Conservation (phyloP, 2,113 vertebrate genomes). For the Charadrius vociferus region DNA sequence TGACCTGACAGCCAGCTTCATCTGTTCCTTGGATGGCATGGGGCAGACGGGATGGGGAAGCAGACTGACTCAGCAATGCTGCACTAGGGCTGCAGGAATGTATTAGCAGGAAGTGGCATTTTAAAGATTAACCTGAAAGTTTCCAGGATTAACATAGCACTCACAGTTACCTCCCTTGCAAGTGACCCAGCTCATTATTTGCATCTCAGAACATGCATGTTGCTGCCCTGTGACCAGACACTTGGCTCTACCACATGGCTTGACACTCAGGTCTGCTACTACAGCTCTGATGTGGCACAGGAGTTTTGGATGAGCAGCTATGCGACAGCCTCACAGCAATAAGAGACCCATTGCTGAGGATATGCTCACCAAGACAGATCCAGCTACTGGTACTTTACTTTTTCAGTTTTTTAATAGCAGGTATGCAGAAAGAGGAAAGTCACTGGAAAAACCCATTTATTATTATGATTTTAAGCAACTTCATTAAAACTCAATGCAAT, state of each 20-base stretch:
- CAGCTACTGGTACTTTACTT: not conserved
- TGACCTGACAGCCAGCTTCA: not conserved
- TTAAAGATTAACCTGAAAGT: not conserved
- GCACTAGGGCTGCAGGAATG: not conserved
- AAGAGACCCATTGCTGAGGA: not conserved
- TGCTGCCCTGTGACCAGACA: not conserved
- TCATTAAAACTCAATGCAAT: not conserved
- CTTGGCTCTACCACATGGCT: not conserved
- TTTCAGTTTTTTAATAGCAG: not conserved
- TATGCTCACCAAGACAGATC: not conserved
- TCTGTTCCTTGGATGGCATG: not conserved
- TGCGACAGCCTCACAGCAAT: not conserved
- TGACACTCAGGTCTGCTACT: not conserved
- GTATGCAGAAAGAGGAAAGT: not conserved
- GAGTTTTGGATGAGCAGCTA: not conserved
- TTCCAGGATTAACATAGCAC: not conserved
- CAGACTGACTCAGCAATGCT: not conserved
- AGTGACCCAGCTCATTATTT: not conserved
- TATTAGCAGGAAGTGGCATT: not conserved
- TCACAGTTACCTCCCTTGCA: not conserved
- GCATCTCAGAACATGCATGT: rapidly evolving
- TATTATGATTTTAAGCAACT: not conserved
- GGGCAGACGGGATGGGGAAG: not conserved
- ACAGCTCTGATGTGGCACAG: not conserved
- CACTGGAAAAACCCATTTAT: not conserved